Conservation (phyloP, 1,140 invertebrate genomes). For the Sitophilus oryzae region DNA sequence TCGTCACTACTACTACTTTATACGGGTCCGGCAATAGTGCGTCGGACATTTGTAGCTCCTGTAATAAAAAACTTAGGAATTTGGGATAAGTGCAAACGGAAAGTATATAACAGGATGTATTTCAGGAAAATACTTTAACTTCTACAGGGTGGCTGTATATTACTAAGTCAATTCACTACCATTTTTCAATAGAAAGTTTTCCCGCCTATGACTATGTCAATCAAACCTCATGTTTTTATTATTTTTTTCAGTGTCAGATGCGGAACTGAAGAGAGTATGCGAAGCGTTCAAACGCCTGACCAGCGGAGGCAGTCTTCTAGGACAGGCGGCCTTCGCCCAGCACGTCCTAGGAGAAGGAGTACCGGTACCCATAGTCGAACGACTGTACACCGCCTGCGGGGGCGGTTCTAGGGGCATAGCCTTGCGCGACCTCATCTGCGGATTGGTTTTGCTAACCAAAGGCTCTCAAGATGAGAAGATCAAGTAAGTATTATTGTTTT, state of each 20-base stretch:
- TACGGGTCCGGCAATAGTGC: too few species aligned
- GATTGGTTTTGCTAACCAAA: slow-evolving; percentile 75
- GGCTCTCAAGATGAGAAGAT: slow-evolving; percentile 80
- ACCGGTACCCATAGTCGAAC: slow-evolving; percentile 68
- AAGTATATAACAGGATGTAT: too few species aligned
- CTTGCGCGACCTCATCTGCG: slow-evolving; percentile 76
- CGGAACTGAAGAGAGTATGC: slow-evolving; percentile 70
- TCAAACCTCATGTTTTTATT: too few species aligned
- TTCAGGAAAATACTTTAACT: too few species aligned
- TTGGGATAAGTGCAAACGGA: too few species aligned
- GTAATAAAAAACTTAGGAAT: too few species aligned
- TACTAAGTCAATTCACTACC: too few species aligned
- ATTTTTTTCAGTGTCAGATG: slow-evolving; percentile 64
- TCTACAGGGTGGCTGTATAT: too few species aligned
- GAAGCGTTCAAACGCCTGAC: slow-evolving; percentile 80
- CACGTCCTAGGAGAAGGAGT: slow-evolving; percentile 81
- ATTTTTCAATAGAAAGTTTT: too few species aligned
- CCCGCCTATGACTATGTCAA: too few species aligned
- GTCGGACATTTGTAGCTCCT: too few species aligned
- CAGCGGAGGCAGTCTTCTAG: slow-evolving; percentile 61
- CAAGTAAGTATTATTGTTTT: slow-evolving; percentile 55
- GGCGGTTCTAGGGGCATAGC: slow-evolving; percentile 72
- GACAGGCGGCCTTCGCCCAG: slow-evolving; percentile 66
- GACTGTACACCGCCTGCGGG: slow-evolving; percentile 74
- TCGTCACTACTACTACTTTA: too few species aligned